Evolutionary conservation across 2,797 vertebrate species (phyloP).

Genomic region (Chloroceryle amazona): DNA sequence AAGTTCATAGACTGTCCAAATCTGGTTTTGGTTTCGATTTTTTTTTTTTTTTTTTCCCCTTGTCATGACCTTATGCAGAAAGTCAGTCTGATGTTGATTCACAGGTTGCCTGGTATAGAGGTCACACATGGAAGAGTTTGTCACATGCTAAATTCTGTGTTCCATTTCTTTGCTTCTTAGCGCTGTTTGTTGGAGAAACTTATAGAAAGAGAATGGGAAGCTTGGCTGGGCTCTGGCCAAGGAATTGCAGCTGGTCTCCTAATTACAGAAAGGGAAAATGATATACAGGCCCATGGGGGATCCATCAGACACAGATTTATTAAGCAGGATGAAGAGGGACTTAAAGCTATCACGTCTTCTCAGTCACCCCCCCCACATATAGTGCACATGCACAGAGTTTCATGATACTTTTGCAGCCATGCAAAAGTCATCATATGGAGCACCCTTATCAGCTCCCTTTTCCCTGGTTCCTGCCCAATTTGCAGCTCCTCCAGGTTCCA

Average conservation of each 20-base stretch:
- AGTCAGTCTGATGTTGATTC: slow-evolving; percentile 22
- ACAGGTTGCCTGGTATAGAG: slow-evolving; percentile 66
- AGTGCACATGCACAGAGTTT: background rate
- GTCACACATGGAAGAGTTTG: slow-evolving; percentile 48
- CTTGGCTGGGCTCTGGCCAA: slow-evolving; percentile 40
- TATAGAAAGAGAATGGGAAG: slow-evolving; percentile 12
- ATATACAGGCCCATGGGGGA: slow-evolving; percentile 45
- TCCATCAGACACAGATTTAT: slow-evolving; percentile 60
- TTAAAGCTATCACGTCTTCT: background rate
- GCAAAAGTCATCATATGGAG: slow-evolving; percentile 4
- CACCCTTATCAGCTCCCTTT: background rate
- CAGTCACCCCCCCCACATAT: background rate
- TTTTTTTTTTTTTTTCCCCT: background rate
- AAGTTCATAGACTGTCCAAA: background rate
- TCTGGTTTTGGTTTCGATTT: background rate
- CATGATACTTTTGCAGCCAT: background rate
- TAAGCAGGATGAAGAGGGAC: slow-evolving; percentile 46
- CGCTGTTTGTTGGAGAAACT: background rate
- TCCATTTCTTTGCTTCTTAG: slow-evolving; percentile 24
- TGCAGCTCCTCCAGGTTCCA: background rate
- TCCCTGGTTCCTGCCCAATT: background rate
- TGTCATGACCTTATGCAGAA: background rate
- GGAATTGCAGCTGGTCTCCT: slow-evolving; percentile 55
- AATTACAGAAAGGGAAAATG: slow-evolving; percentile 55
- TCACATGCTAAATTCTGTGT: slow-evolving; percentile 39